Conservation (phyloP, 2,888 invertebrate species). For the Ectemnius continuus region DNA sequence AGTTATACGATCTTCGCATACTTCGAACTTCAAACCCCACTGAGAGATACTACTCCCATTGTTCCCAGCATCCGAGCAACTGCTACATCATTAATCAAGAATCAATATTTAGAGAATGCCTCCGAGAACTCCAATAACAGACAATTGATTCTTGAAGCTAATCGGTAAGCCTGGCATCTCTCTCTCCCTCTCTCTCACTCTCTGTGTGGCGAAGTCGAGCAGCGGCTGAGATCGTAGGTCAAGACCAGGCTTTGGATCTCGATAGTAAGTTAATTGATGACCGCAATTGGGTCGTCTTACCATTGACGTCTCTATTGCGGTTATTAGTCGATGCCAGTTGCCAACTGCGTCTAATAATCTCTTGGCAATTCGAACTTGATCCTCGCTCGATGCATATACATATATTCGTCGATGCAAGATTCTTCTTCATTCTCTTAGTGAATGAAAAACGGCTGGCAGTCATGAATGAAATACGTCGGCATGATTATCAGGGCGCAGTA, state of each 20-base stretch:
- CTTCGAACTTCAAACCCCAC: not conserved
- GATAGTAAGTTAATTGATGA: slow-evolving; percentile 20
- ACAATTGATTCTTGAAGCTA: no score
- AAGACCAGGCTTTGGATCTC: slow-evolving; percentile 2
- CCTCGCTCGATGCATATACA: not conserved
- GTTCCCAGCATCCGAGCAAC: not conserved
- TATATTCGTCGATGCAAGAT: not conserved
- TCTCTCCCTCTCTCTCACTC: no score
- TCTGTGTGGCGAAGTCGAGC: not conserved
- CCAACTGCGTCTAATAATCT: not conserved
- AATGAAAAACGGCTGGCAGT: not conserved
- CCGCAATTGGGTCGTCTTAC: slow-evolving; percentile 11
- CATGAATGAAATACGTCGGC: not conserved
- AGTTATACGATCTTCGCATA: not conserved
- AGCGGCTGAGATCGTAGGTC: not conserved
- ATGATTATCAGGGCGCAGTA: not conserved
- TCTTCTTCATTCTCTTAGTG: not conserved
- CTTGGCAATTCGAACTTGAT: not conserved
- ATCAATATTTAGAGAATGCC: not conserved
- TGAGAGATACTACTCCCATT: not conserved
- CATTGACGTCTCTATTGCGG: not conserved
- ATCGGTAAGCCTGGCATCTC: no score
- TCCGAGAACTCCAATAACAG: no score
- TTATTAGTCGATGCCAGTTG: not conserved
- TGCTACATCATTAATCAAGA: not conserved